Evolutionary conservation across 35 echinoderm and acorn worm genomes (phyloP), one percentile per base, ranked within the genome.

Genomic region (Apostichopus japonicus): DNA sequence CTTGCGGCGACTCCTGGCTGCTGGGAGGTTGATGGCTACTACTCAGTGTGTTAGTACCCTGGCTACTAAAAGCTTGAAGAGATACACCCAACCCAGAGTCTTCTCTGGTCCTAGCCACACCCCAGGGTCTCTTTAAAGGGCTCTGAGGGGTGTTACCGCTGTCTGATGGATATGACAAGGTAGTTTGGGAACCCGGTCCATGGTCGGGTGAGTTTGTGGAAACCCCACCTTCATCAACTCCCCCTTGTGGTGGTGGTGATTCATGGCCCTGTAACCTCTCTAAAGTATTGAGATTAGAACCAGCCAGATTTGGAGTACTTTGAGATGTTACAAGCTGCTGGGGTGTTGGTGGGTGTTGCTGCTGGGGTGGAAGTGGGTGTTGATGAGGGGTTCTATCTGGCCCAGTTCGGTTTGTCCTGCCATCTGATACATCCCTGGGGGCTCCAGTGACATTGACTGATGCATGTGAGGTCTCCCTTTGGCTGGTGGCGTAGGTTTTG

Each of bases 51-150:
- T 56, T 65, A 8, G 86, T 89, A 23, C 63, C 62, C 63, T 89
- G 86, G 67, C 86, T 89, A 22, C 86, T 72, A 21, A 65, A 89
- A 17, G 61, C 67, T n/a, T 73, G 22, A 6, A 77, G 54, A 23
- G 90, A 91, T 65, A 78, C 8, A 5, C 90, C 90, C 5, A 91
- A 33, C 1, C 90, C 90, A 58, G 90, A 91, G 76, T 91, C 90
- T 54, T 91, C 90, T 19, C 22, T 23, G 53, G 17, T n/a, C 77
- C 33, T 79, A 9, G 17, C 4, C 5, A 79, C 22, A 16, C 61
- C 19, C 86, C 59, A 89, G 4, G 90, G 72, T 59, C 90, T 91
- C 27, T 91, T 91, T 19, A 77, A 9, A 10, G 51, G 24, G 23
- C 21, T 77, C 9, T 91, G 90, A 25, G 84, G 13, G 5, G 14